Conservation (phyloP, 2,888 invertebrate genomes). For the Selenia dentaria region DNA sequence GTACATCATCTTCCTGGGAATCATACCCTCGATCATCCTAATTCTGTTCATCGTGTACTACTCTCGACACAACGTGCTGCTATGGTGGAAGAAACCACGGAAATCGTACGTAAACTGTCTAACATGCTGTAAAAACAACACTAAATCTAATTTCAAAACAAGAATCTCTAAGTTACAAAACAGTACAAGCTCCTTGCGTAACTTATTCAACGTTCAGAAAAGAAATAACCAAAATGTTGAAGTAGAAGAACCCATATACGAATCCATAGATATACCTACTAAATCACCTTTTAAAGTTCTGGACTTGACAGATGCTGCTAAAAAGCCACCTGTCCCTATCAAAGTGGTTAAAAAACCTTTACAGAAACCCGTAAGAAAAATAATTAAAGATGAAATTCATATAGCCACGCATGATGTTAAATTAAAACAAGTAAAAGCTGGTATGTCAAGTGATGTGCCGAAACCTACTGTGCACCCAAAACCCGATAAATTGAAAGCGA, state of each 20-base stretch:
- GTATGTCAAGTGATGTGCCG: background rate
- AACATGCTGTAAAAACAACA: slow-evolving; percentile 26
- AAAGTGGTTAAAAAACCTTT: slow-evolving; percentile 33
- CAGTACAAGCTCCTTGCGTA: slow-evolving; percentile 30
- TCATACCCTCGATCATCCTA: slow-evolving; percentile 90
- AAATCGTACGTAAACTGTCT: slow-evolving; percentile 77
- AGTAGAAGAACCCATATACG: slow-evolving; percentile 11
- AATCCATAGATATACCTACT: background rate
- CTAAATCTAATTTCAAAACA: slow-evolving; percentile 27
- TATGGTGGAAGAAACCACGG: slow-evolving; percentile 79
- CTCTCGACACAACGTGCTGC: slow-evolving; percentile 86
- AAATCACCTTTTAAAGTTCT: slow-evolving; percentile 3
- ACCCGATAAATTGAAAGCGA: slow-evolving; percentile 10
- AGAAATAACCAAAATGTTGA: slow-evolving; percentile 18
- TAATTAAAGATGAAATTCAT: slow-evolving; percentile 67
- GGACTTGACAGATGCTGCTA: background rate
- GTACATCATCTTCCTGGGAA: slow-evolving; percentile 94
- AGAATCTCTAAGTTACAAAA: slow-evolving; percentile 38
- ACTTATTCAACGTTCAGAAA: slow-evolving; percentile 14
- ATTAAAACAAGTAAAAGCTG: background rate
- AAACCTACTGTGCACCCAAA: slow-evolving; percentile 18
- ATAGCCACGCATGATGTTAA: slow-evolving; percentile 44
- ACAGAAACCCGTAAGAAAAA: slow-evolving; percentile 56
- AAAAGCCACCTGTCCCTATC: background rate
- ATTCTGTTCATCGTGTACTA: slow-evolving; percentile 90